Percentiles rank a stretch among this genome's conserved stretches.
These are phyloP conservation scores for Siderastrea siderea DNA, from an alignment of 92 coral and sea anemone species.

Conservation along the genomic window DNA sequence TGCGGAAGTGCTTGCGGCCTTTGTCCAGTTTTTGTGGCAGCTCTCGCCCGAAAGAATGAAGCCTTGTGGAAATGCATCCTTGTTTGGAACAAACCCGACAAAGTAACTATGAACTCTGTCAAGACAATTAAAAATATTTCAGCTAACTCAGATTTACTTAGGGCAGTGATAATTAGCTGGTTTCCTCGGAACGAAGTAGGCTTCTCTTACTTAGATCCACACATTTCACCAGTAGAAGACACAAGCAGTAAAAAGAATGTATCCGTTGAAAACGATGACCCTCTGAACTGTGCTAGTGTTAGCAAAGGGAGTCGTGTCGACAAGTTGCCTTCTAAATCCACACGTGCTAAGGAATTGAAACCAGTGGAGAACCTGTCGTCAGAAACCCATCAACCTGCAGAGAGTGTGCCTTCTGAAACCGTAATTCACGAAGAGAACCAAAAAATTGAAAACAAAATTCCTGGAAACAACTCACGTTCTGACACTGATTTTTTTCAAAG, in stretches of 20 bases:
- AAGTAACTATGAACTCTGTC: conserved; percentile 3
- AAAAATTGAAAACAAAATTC: no score
- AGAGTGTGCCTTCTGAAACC: background rate
- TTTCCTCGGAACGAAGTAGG: conserved; percentile 23
- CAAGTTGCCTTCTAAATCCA: background rate
- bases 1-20: conserved; percentile 47
- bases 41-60: conserved; percentile 26
- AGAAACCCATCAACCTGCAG: background rate
- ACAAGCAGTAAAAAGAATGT: background rate
- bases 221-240: background rate
- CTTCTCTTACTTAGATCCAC: conserved; percentile 1
- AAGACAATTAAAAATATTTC: conserved; percentile 3
- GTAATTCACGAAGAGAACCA: background rate
- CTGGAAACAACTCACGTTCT: no score
- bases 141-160: conserved; percentile 31
- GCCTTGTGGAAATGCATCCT: conserved; percentile 48
- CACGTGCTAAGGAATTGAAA: background rate
- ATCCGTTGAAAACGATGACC: background rate
- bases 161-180: conserved; percentile 44
- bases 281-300: background rate
- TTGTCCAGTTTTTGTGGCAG: conserved; percentile 24
- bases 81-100: conserved; percentile 17
- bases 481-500: no score
- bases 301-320: background rate
- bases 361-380: background rate